Evolutionary conservation across 2,113 vertebrate species (phyloP), one percentile per base, ranked within the genome.

Genomic region (Petrocephalus microphthalmus): DNA sequence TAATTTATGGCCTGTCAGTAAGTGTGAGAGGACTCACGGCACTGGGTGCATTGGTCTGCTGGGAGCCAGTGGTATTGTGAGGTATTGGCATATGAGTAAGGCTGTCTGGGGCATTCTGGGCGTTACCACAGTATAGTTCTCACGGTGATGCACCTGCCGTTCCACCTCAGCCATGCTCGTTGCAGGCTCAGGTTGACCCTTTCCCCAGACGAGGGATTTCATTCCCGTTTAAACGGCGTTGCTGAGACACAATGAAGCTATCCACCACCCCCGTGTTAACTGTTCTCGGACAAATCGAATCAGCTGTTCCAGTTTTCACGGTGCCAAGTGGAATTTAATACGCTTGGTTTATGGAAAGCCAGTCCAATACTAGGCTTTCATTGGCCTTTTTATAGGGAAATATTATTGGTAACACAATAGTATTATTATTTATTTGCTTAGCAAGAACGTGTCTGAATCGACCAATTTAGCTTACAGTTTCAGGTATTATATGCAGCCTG

Each of bases 241-340:
- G 45, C 45, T n/a, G 37, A 83, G 81, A 13, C 42, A n/a, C 7
- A 8, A 11, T 47, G 37, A 83, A 49, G 20, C 81, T 45, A n/a
- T n/a, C 37, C 81, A 1, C 45, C 45, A 83, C 81, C 45, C 2
- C 42, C 37, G 1, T 83, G 20, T n/a, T 83, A 49, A 83, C 81
- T 6, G 45, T 10, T 47, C 42, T 20, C 17, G 1, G 20, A 49
- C 81, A 83, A 83, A 49, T 83, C 81, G 37, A 49, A 83, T 47
- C 81, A 83, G 81, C 37, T 83, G 42, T 42, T 83, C 81, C 81
- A 8, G 37, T 42, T 49, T 83, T 49, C 81, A 83, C 17, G 3
- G 81, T 45, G 81, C 81, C 81, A 83, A 83, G 81, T n/a, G 81
- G 45, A 47, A 83, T 83, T 49, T 20, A 83, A 83, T 83, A 83